Base-by-base conservation (phyloP, 2,113 vertebrate genomes). In the Galbula dea region DNA sequence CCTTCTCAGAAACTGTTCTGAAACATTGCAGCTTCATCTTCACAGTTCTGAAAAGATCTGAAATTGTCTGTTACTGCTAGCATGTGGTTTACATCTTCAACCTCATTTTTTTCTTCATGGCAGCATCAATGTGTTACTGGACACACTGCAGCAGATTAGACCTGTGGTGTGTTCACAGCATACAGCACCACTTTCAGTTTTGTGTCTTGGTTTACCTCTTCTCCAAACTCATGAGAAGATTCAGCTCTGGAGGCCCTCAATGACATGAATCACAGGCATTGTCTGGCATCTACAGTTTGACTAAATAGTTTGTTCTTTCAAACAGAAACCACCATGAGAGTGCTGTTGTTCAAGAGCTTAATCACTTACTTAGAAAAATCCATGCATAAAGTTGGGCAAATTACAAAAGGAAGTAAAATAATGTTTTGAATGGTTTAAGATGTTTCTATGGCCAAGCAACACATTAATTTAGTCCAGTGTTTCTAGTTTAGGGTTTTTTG, bases 1-100 rank as follows among this genome's bases (percentile, higher is more conserved):
- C 55, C 34, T 94, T 95, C 92, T 94, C 63, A 94, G 94, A 94
- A 96, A 67, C 45, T 63, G 57, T 73, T 78, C 55, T 30, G 37
- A 88, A 75, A 94, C 89, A 87, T 74, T 62, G 90, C 49, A 59
- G 54, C 66, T 89, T 76, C 49, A 7, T 72, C 69, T 48, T 20
- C 65, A 81, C 55, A 37, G 86, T 82, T 92, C 66, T 82, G 89
- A 95, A 82, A 92, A 86, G 34, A 59, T 59, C 61, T 2, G 30
- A 91, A 79, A 52, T 76, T 8, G 5, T 63, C 57, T 65, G 82
- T 89, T 95, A 90, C 92, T 82, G 63, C 68, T 81, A 22, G 13
- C 15, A 12, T 58, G 59, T 83, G 83, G 79, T 51, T 96, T 67
- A 37, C 75, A 67, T 90, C 59, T 88, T 89, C 37, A 59, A 11